Conservation (phyloP, 2,113 vertebrate species). For the Nanorana parkeri region DNA sequence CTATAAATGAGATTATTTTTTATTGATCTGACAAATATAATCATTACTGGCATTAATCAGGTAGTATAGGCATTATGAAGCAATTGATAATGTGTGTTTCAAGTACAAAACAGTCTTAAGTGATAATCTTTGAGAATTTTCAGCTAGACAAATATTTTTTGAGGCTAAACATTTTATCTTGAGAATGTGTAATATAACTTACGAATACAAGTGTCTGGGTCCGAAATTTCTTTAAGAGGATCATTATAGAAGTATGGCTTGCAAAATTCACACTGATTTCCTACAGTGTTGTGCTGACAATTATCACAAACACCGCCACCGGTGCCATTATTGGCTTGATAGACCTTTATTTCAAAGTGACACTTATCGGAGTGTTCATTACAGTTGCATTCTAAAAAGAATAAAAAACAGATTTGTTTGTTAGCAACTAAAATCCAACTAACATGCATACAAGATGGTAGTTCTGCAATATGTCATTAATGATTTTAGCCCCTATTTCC, state of each 20-base stretch:
- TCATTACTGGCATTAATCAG: too few relatives aligned
- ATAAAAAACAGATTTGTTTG: conserved; percentile 8
- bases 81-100: too few relatives aligned
- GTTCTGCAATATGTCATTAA: too few relatives aligned
- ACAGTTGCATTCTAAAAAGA: conserved; percentile 80
- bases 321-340: conserved; percentile 65
- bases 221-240: conserved; percentile 68
- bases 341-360: conserved; percentile 76
- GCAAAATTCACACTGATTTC: conserved; percentile 82
- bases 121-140: too few relatives aligned
- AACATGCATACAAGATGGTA: too few relatives aligned
- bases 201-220: conserved; percentile 77
- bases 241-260: conserved; percentile 77
- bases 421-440: background rate
- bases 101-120: too few relatives aligned
- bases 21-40: too few relatives aligned
- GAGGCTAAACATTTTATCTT: too few relatives aligned
- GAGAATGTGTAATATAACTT: conserved; percentile 58
- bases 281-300: conserved; percentile 79
- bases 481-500: too few relatives aligned
- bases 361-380: conserved; percentile 82
- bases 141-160: too few relatives aligned
- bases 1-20: too few relatives aligned
- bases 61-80: too few relatives aligned
- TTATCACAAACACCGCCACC: conserved; percentile 84